Percentiles rank a stretch among this genome's conserved stretches.
phyloP scores from a whole-genome alignment of 1,140 invertebrate genomes.

The Cyclina sinensis region DNA sequence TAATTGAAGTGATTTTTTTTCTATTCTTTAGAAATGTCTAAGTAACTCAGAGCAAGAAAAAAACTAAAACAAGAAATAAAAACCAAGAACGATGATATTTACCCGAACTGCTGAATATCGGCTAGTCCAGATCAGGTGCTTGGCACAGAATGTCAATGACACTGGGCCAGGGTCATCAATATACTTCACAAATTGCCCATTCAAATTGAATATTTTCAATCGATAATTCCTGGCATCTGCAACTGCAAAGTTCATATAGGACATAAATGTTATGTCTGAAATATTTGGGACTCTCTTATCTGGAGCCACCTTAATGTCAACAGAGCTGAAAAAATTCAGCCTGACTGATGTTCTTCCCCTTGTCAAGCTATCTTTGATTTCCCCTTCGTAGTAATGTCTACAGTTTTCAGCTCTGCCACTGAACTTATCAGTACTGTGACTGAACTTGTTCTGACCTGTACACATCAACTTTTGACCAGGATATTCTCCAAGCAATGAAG shows the following conservation, averaged over 20 bases:
- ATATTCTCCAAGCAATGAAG: too few relatives aligned
- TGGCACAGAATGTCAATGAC: slow-evolving; percentile 44
- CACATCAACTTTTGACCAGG: too few relatives aligned
- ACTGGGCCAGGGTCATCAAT: slow-evolving; percentile 28
- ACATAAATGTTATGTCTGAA: background rate
- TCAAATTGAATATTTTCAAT: slow-evolving; percentile 15
- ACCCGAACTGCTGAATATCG: slow-evolving; percentile 35
- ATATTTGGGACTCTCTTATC: background rate
- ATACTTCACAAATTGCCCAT: slow-evolving; percentile 6
- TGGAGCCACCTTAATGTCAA: background rate
- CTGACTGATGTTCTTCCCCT: background rate
- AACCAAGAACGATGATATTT: too few relatives aligned
- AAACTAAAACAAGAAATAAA: too few relatives aligned
- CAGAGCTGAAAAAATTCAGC: background rate
- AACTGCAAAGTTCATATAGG: slow-evolving; percentile 8
- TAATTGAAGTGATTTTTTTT: too few relatives aligned
- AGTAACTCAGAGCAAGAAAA: too few relatives aligned
- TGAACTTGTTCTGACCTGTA: too few relatives aligned
- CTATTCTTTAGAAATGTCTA: too few relatives aligned
- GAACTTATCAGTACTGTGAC: background rate
- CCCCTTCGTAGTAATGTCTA: background rate
- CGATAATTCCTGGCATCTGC: slow-evolving; percentile 22
- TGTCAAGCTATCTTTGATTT: background rate
- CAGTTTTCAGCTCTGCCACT: background rate
- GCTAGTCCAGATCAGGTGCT: slow-evolving; percentile 40